These are phyloP conservation scores for Cantharis flavilabris DNA, from an alignment of 2,888 invertebrate species.

Conservation along the genomic window DNA sequence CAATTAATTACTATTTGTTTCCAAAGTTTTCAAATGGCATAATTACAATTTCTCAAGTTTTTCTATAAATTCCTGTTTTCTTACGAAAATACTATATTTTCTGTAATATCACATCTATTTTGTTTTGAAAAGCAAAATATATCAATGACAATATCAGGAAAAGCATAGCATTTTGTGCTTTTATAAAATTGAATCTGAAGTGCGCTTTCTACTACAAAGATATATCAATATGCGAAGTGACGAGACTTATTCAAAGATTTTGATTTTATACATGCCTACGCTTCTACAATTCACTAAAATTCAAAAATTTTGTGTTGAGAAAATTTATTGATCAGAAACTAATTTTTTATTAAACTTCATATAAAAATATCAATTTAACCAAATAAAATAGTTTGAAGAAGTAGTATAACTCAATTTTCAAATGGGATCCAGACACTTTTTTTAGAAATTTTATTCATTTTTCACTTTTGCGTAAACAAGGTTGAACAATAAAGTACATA, in stretches of 20 bases:
- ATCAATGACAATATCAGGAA: constrained; percentile 30
- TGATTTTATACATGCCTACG: constrained; percentile 27
- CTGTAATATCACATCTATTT: constrained; percentile 23
- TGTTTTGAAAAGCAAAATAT: constrained; percentile 29
- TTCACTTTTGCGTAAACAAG: too few species aligned
- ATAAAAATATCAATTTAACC: too few species aligned
- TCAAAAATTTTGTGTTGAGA: neutral
- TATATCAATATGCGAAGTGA: constrained; percentile 42
- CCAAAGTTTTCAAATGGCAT: neutral
- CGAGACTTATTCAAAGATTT: constrained; percentile 37
- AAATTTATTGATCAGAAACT: neutral
- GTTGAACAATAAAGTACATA: too few species aligned
- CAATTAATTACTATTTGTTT: constrained; percentile 15
- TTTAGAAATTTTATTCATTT: too few species aligned
- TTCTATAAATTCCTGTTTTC: constrained; percentile 8
- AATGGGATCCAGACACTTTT: too few species aligned
- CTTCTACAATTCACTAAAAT: neutral
- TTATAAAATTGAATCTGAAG: constrained; percentile 40
- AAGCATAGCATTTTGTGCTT: constrained; percentile 26
- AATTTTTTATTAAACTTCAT: neutral
- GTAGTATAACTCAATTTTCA: too few species aligned
- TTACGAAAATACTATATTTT: constrained; percentile 5
- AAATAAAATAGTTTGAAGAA: too few species aligned
- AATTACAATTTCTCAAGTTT: neutral
- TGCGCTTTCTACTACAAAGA: constrained; percentile 39